phyloP scores from a whole-genome alignment of 1,140 invertebrate species.

The Drosophila melanica region DNA sequence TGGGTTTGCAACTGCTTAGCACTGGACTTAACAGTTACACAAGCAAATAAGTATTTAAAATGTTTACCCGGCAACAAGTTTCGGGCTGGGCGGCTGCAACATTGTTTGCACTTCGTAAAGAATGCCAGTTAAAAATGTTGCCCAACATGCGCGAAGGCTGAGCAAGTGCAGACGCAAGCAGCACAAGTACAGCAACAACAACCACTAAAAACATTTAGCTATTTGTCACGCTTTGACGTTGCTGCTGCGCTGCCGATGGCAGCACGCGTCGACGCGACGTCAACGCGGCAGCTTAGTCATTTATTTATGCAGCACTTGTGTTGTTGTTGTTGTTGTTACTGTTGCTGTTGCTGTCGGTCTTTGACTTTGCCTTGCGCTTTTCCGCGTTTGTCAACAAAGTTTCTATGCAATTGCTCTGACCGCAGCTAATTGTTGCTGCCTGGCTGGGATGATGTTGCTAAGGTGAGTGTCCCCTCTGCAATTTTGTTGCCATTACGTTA shows the following conservation, averaged over 20 bases:
- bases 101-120: constrained; percentile 12
- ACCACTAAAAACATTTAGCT: constrained; percentile 41
- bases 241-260: constrained; percentile 19
- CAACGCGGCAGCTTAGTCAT: constrained; percentile 40
- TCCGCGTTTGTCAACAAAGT: constrained; percentile 58
- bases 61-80: constrained; percentile 51
- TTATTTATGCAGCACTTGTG: constrained; percentile 19
- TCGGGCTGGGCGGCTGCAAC: constrained; percentile 5
- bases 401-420: constrained; percentile 42
- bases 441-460: constrained; percentile 41
- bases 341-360: constrained; percentile 53
- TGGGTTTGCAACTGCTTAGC: constrained; percentile 22
- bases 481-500: constrained; percentile 44
- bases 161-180: constrained; percentile 32
- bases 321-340: constrained; percentile 20
- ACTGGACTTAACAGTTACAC: constrained; percentile 46
- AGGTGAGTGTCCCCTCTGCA: constrained; percentile 63
- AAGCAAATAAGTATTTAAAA: constrained; percentile 32
- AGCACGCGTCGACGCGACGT: constrained; percentile 30
- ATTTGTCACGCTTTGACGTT: constrained; percentile 77
- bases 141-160: constrained; percentile 34
- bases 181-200: constrained; percentile 19
- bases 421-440: constrained; percentile 45
- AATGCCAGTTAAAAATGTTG: constrained; percentile 42
- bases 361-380: constrained; percentile 57